phyloP scores from a whole-genome alignment of 2,797 vertebrate genomes.

The Pempheris klunzingeri region DNA sequence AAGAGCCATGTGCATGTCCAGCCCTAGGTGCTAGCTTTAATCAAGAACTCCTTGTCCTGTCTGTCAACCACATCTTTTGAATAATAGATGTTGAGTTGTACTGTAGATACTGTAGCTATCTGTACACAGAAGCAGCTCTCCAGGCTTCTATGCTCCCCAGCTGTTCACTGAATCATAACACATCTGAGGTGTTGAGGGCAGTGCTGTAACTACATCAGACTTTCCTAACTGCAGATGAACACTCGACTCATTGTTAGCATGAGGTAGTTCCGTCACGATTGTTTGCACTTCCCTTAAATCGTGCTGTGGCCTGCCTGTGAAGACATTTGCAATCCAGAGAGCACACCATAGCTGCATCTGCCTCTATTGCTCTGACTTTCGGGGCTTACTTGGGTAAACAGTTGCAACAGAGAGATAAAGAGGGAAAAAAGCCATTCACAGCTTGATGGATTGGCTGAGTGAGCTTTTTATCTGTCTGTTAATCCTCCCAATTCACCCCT shows the following conservation, averaged over 20 bases:
- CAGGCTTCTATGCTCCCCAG: not conserved
- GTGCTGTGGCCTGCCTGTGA: slow-evolving; percentile 48
- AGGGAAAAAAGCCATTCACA: not conserved
- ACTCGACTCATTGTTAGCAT: not conserved
- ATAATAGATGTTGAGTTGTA: slow-evolving; percentile 21
- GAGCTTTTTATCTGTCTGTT: not conserved
- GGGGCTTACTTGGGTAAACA: not conserved
- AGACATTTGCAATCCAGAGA: slow-evolving; percentile 19
- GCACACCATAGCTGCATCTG: not conserved
- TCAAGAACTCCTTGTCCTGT: not conserved
- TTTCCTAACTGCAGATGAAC: slow-evolving; percentile 13
- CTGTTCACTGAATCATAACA: slow-evolving; percentile 3
- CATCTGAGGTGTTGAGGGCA: not conserved
- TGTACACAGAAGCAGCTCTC: not conserved
- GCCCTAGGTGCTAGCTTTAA: not conserved
- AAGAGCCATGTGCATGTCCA: not conserved
- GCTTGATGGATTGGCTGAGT: not conserved
- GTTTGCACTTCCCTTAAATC: slow-evolving; percentile 48
- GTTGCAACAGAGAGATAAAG: not conserved
- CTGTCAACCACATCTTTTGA: not conserved
- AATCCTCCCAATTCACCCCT: not conserved
- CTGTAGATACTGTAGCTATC: not conserved
- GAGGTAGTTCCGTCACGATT: slow-evolving; percentile 5
- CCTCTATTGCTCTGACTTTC: not conserved
- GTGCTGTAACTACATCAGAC: not conserved